These are phyloP conservation scores for Corynorhinus townsendii DNA, from an alignment of 2,113 vertebrate genomes.

Conservation along the genomic window DNA sequence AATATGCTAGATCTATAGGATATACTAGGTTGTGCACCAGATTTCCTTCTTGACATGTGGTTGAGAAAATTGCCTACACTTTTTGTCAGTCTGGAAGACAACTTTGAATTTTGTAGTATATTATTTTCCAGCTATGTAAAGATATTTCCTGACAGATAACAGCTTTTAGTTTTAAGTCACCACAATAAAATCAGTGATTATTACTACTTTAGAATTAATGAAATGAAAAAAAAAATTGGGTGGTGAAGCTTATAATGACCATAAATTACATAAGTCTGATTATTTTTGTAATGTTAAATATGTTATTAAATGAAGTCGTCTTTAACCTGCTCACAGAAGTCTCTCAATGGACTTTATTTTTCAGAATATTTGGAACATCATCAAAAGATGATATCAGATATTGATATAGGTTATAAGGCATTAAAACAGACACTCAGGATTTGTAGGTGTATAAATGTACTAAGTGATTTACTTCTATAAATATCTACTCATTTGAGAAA, in stretches of 20 bases:
- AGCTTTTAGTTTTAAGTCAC: background rate
- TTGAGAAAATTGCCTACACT: background rate
- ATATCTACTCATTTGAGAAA: background rate
- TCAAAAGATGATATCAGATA: background rate
- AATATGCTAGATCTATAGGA: background rate
- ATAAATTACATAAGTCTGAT: background rate
- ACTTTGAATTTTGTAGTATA: background rate
- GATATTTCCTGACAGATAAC: background rate
- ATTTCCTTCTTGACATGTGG: background rate
- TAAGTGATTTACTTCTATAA: conserved; percentile 9
- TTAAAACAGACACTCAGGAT: background rate
- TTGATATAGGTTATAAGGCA: background rate
- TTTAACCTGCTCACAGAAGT: background rate
- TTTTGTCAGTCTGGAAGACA: background rate
- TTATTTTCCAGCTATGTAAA: background rate
- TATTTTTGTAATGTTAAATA: background rate
- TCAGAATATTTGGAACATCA: background rate
- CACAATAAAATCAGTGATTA: background rate
- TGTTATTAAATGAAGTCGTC: background rate
- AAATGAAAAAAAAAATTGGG: background rate
- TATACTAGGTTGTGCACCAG: background rate
- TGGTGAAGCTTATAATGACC: background rate
- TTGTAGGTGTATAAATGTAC: background rate
- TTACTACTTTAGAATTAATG: background rate
- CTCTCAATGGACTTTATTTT: background rate